A percentile compares a stretch with the other conserved stretches of the same genome.
These are phyloP conservation scores for Labeo rohita DNA, from an alignment of 2,113 vertebrate species.

Conservation along the genomic window DNA sequence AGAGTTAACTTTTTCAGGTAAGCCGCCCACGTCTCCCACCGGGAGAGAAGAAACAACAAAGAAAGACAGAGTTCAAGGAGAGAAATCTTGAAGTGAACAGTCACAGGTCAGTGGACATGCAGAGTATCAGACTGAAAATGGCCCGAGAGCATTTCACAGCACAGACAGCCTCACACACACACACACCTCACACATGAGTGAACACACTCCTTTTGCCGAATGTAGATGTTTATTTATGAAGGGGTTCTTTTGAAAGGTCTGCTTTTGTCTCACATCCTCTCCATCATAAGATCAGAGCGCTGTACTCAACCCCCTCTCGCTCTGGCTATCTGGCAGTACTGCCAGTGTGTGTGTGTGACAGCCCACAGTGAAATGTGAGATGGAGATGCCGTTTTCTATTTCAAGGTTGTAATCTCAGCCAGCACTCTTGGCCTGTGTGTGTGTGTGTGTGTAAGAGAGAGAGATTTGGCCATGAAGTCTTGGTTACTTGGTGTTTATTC, in stretches of 20 bases:
- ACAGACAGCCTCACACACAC: not conserved
- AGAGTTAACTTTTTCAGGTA: constrained; percentile 35
- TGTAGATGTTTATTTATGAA: constrained; percentile 42
- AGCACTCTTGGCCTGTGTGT: constrained; percentile 26
- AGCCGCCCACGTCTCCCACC: not conserved
- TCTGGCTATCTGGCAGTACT: constrained; percentile 8
- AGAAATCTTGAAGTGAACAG: constrained; percentile 31
- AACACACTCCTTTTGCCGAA: constrained; percentile 1
- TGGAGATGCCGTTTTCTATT: constrained; percentile 64
- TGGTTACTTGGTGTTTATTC: constrained; percentile 19
- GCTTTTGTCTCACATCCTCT: constrained; percentile 22
- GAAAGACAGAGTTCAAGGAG: not conserved
- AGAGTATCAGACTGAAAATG: constrained; percentile 24
- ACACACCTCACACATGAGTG: constrained; percentile 16
- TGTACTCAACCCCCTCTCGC: constrained; percentile 1
- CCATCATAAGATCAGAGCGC: constrained; percentile 30
- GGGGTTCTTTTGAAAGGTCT: constrained; percentile 16
- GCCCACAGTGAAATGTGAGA: constrained; percentile 59
- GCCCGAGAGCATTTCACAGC: not conserved
- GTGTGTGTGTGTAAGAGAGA: constrained; percentile 42
- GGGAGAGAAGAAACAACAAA: not conserved
- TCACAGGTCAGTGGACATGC: constrained; percentile 29
- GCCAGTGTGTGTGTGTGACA: constrained; percentile 47
- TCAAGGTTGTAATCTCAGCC: constrained; percentile 61
- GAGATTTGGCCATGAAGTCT: constrained; percentile 43